Conservation (phyloP, 1,140 invertebrate species). For the Rhagoletis pomonella region DNA sequence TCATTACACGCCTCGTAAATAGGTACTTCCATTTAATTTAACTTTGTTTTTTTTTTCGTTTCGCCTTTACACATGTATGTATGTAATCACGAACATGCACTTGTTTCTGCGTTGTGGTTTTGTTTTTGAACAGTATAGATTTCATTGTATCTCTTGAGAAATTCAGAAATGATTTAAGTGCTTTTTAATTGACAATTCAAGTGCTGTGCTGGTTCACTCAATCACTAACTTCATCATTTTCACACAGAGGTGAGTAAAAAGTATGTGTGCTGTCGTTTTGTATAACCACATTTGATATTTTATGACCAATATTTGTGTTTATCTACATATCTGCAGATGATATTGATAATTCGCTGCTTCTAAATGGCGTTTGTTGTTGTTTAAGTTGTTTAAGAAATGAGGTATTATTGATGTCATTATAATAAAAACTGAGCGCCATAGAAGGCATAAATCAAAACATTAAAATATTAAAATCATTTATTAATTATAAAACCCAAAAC, state of each 20-base stretch:
- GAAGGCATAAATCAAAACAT: too few relatives aligned
- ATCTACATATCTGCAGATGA: not conserved
- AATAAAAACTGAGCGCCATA: too few relatives aligned
- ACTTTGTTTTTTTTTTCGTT: not conserved
- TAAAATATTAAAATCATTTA: not conserved
- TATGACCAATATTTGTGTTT: not conserved
- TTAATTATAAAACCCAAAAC: conserved; percentile 53
- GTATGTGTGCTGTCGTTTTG: not conserved
- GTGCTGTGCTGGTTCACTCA: not conserved
- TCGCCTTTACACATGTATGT: not conserved
- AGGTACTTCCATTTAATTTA: not conserved
- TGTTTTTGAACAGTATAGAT: not conserved
- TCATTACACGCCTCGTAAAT: not conserved
- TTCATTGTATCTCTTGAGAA: not conserved
- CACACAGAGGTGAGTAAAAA: not conserved
- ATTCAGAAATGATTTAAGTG: conserved; percentile 26
- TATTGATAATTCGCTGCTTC: not conserved
- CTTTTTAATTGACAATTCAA: conserved; percentile 35
- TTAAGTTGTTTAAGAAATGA: too few relatives aligned
- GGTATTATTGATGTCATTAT: too few relatives aligned
- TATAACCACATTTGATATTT: not conserved
- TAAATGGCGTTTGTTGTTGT: not conserved
- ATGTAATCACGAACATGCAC: too few relatives aligned
- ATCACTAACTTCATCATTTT: not conserved
- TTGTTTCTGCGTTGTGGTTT: not conserved